These are phyloP conservation scores for Drosophila birchii DNA, from an alignment of 2,888 invertebrate genomes.

Conservation along the genomic window DNA sequence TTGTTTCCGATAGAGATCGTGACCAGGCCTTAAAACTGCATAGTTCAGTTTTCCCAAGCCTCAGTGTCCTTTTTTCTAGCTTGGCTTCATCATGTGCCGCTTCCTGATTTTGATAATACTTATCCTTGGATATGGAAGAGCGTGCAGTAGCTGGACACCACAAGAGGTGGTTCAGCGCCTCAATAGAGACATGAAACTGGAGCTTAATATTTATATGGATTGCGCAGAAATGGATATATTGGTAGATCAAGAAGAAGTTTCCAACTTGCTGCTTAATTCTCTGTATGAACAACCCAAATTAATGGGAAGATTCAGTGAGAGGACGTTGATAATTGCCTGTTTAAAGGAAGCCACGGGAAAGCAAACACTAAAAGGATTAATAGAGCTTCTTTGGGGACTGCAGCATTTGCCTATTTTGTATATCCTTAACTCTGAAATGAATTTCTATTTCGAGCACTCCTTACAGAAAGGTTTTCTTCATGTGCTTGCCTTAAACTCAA, in stretches of 20 bases:
- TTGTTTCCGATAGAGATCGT: slow-evolving; percentile 52
- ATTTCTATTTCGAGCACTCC: slow-evolving; percentile 38
- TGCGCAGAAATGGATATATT: slow-evolving; percentile 5
- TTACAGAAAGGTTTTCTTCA: slow-evolving; percentile 45
- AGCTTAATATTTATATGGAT: slow-evolving; percentile 34
- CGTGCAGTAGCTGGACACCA: not conserved
- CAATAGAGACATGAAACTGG: slow-evolving; percentile 3
- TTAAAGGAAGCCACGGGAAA: not conserved
- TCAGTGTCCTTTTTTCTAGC: slow-evolving; percentile 45
- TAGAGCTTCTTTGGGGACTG: slow-evolving; percentile 28
- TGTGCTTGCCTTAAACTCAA: slow-evolving; percentile 19
- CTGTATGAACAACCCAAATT: not conserved
- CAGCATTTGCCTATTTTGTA: slow-evolving; percentile 26
- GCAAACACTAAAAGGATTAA: not conserved
- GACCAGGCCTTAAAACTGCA: slow-evolving; percentile 36
- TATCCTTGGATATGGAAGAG: not conserved
- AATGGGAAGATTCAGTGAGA: slow-evolving; percentile 31
- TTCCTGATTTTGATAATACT: not conserved
- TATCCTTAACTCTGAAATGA: not conserved
- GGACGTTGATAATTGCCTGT: slow-evolving; percentile 16
- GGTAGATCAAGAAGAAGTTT: not conserved
- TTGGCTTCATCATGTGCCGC: slow-evolving; percentile 16
- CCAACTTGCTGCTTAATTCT: slow-evolving; percentile 11
- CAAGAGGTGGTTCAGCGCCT: slow-evolving; percentile 26
- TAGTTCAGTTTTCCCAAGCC: not conserved